A percentile compares a stretch with the other conserved stretches of the same genome.
phyloP scores from a whole-genome alignment of 2,113 vertebrate genomes.

The Lynx canadensis region DNA sequence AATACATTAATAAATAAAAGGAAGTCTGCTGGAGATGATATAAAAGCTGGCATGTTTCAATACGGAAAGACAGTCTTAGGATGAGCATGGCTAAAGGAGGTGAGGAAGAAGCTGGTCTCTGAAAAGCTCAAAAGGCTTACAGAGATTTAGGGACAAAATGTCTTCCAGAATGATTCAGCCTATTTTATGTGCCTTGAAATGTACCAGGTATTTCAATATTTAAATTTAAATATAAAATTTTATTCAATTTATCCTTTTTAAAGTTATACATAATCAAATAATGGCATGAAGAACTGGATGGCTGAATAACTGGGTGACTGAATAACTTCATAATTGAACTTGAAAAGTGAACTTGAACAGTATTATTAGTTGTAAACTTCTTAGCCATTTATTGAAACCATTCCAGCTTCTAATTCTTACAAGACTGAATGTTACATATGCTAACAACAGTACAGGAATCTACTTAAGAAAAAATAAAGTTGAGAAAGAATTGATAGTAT shows the following conservation, averaged over 20 bases:
- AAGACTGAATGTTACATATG: neutral
- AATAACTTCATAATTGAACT: neutral
- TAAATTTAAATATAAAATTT: neutral
- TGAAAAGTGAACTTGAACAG: neutral
- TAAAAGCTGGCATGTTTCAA: neutral
- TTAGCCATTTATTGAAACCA: neutral
- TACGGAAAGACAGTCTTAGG: neutral
- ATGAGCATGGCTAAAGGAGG: rapidly evolving
- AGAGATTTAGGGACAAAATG: neutral
- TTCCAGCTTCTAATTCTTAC: neutral
- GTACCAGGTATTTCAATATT: neutral
- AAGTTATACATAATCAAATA: neutral
- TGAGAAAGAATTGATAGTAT: neutral
- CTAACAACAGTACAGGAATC: neutral
- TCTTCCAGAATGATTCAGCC: neutral
- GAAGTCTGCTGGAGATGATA: neutral
- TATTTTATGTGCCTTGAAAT: neutral
- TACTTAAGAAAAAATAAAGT: neutral
- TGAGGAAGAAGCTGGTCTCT: neutral
- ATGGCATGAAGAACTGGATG: neutral
- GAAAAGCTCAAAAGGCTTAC: neutral
- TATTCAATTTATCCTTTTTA: neutral
- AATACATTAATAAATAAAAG: neutral
- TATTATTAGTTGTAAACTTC: neutral
- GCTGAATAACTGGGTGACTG: neutral